A percentile compares a stretch with the other conserved stretches of the same genome.
Evolutionary conservation across 2,888 invertebrate species (phyloP).

Genomic region (Coleophora deauratella): DNA sequence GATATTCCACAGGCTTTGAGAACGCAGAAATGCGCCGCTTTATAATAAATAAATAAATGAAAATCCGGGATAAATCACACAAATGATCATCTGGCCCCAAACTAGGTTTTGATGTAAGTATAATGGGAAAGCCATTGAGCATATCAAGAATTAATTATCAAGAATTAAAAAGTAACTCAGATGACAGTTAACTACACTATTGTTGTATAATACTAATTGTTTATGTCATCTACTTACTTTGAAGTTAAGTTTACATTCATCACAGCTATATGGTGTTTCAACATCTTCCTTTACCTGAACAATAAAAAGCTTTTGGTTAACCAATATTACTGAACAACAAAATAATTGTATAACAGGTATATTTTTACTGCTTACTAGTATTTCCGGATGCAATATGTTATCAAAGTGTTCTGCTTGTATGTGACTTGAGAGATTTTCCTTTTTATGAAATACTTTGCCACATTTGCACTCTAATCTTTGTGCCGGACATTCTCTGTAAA

Average conservation of each 20-base stretch:
- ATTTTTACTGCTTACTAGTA: background rate
- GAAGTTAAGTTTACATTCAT: slow-evolving; percentile 32
- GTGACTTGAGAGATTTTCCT: slow-evolving; percentile 30
- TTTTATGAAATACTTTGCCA: slow-evolving; percentile 30
- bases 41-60: no score
- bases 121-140: no score
- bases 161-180: background rate
- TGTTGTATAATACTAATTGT: no score
- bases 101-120: no score
- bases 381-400: background rate
- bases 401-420: slow-evolving; percentile 1
- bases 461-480: slow-evolving; percentile 35
- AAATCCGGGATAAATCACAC: no score
- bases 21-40: no score
- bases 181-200: no score
- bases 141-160: no score
- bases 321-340: background rate
- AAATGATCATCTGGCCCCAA: no score
- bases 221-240: slow-evolving; percentile 78
- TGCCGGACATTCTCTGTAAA: slow-evolving; percentile 31
- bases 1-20: no score
- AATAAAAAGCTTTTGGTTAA: background rate
- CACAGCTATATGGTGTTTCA: slow-evolving; percentile 31
- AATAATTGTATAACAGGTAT: no score
- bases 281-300: slow-evolving; percentile 14